Evolutionary conservation across 2,888 invertebrate genomes (phyloP).

Genomic region (Ormia ochracea): DNA sequence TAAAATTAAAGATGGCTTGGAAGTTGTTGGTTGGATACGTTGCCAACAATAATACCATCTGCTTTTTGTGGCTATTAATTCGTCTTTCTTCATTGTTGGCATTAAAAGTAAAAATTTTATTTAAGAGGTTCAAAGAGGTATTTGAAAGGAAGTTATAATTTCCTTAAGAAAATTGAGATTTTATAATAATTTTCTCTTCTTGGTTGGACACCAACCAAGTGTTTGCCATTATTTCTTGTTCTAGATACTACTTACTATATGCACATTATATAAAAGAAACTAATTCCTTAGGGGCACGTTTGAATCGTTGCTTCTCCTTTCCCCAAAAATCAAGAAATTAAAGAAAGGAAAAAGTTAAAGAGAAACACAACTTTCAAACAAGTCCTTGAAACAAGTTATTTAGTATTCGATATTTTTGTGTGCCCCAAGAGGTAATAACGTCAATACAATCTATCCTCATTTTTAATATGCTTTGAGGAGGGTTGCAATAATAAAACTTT

Average conservation of each 20-base stretch:
- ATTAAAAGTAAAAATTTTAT: background rate
- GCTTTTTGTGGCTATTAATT: slow-evolving; percentile 1
- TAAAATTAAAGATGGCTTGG: slow-evolving; percentile 14
- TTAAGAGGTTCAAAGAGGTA: slow-evolving; percentile 14
- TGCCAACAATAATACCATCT: slow-evolving; percentile 18
- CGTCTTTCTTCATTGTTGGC: background rate
- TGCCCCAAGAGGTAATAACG: slow-evolving; percentile 47
- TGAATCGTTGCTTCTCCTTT: background rate
- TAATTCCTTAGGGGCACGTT: background rate
- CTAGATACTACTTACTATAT: background rate
- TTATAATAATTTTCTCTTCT: background rate
- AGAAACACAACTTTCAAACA: slow-evolving; percentile 26
- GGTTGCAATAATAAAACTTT: slow-evolving; percentile 46
- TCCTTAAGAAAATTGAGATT: background rate
- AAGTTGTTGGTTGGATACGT: slow-evolving; percentile 12
- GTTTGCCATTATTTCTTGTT: background rate
- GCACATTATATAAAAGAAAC: background rate
- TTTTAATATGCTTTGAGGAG: slow-evolving; percentile 34
- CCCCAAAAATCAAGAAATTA: background rate
- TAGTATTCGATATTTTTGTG: slow-evolving; percentile 38
- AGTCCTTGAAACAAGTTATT: slow-evolving; percentile 35
- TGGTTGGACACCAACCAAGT: background rate
- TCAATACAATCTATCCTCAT: slow-evolving; percentile 43
- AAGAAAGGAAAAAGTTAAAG: background rate
- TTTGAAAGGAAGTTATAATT: background rate